Evolutionary conservation across 2,797 vertebrate species (phyloP).

Genomic region (Aselliscus stoliczkanus): DNA sequence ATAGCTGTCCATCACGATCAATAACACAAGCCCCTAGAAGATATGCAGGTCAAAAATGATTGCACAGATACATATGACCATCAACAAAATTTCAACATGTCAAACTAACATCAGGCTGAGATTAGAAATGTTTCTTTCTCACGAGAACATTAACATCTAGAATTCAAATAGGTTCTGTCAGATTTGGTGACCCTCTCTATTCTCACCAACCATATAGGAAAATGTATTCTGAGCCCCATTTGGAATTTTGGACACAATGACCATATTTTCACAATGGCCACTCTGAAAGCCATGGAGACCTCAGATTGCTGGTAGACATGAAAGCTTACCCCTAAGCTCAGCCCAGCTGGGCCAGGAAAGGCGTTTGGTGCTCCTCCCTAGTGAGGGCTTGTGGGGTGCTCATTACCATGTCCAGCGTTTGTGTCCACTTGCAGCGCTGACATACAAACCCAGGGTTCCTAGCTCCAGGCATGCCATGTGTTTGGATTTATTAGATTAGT

Average conservation of each 20-base stretch:
- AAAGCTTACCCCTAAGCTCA: not conserved
- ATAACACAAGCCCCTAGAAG: conserved; percentile 82
- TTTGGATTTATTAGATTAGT: not conserved
- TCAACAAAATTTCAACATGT: not conserved
- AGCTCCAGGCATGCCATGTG: too few relatives aligned
- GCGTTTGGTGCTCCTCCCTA: not conserved
- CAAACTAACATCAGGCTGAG: not conserved
- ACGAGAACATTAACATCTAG: not conserved
- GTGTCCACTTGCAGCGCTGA: not conserved
- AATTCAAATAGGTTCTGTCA: not conserved
- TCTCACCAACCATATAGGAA: not conserved
- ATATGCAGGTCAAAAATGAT: conserved; percentile 41
- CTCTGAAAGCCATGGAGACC: not conserved
- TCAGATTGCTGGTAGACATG: not conserved
- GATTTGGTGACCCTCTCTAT: not conserved
- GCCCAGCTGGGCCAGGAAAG: not conserved
- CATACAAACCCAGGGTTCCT: not conserved
- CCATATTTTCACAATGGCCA: not conserved
- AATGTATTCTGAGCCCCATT: not conserved
- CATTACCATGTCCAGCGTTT: not conserved
- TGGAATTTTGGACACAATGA: not conserved
- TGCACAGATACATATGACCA: not conserved
- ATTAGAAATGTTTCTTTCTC: not conserved
- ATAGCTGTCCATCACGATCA: conserved; percentile 79
- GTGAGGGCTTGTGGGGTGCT: not conserved